phyloP scores from a whole-genome alignment of 2,797 vertebrate genomes.

The Oreochromis mossambicus region DNA sequence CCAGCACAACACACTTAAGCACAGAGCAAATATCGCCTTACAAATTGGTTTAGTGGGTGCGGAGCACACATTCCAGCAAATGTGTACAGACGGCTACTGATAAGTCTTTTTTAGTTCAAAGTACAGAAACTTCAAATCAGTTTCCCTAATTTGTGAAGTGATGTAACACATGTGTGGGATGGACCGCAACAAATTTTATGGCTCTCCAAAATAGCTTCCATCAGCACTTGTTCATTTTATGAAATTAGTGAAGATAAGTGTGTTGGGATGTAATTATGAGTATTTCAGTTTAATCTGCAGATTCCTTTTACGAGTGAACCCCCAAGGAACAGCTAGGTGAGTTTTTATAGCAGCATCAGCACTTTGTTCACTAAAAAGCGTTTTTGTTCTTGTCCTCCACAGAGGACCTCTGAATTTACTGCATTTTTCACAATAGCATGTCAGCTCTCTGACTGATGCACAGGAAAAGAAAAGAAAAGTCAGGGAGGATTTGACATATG shows the following conservation, averaged over 20 bases:
- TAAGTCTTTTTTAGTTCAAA: slow-evolving; percentile 42
- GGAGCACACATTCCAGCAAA: slow-evolving; percentile 40
- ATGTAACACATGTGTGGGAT: slow-evolving; percentile 33
- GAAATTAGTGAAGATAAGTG: slow-evolving; percentile 32
- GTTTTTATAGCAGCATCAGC: slow-evolving; percentile 15
- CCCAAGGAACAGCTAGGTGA: slow-evolving; percentile 1
- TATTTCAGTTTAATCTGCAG: slow-evolving; percentile 20
- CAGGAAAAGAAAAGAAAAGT: neutral
- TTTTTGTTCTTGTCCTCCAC: slow-evolving; percentile 26
- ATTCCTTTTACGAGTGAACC: neutral
- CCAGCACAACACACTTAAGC: slow-evolving; percentile 2
- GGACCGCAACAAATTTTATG: slow-evolving; percentile 18
- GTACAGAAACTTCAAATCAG: slow-evolving; percentile 37
- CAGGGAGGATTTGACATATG: neutral
- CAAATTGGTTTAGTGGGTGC: slow-evolving; percentile 47
- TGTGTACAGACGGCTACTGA: slow-evolving; percentile 24
- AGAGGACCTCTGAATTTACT: slow-evolving; percentile 17
- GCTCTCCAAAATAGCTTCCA: slow-evolving; percentile 30
- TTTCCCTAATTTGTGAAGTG: slow-evolving; percentile 28
- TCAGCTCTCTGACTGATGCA: neutral
- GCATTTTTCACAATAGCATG: slow-evolving; percentile 14
- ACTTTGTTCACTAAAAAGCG: slow-evolving; percentile 10
- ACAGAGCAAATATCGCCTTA: slow-evolving; percentile 14
- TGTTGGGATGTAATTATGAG: slow-evolving; percentile 23
- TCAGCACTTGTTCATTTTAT: slow-evolving; percentile 9